A percentile compares a stretch with the other conserved stretches of the same genome.
phyloP scores from a whole-genome alignment of 2,888 invertebrate genomes.

The Liodrosophila aerea region DNA sequence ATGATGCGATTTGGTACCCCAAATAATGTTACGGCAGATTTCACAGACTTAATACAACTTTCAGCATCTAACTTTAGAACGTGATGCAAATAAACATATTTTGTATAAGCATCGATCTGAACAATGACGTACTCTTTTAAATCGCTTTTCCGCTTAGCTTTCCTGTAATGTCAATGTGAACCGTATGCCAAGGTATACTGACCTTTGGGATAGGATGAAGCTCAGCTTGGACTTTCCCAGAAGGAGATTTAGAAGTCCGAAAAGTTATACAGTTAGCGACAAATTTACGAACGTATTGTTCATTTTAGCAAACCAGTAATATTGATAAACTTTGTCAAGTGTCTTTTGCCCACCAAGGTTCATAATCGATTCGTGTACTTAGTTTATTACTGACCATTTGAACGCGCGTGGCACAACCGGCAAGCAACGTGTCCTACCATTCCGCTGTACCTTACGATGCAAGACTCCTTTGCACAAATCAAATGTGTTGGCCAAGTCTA shows the following conservation, averaged over 20 bases:
- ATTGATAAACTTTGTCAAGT: constrained; percentile 31
- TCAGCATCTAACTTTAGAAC: constrained; percentile 4
- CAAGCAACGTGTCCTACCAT: constrained; percentile 34
- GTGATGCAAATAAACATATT: constrained; percentile 13
- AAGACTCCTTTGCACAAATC: constrained; percentile 10
- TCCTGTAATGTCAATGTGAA: background rate
- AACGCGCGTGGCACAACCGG: constrained; percentile 32
- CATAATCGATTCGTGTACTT: constrained; percentile 30
- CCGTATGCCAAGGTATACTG: constrained; percentile 3
- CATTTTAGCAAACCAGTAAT: constrained; percentile 24
- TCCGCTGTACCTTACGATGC: constrained; percentile 26
- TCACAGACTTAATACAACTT: constrained; percentile 7
- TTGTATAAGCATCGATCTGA: constrained; percentile 9
- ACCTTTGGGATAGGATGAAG: constrained; percentile 8
- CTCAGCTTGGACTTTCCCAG: background rate
- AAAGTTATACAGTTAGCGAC: constrained; percentile 14
- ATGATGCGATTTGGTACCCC: background rate
- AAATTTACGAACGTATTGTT: constrained; percentile 27
- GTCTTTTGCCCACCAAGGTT: constrained; percentile 37
- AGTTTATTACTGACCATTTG: constrained; percentile 32
- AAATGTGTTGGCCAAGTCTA: constrained; percentile 13
- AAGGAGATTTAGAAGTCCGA: constrained; percentile 2
- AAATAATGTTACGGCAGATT: constrained; percentile 4
- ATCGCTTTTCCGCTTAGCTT: constrained; percentile 3
- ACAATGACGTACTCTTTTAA: constrained; percentile 5